Evolutionary conservation across 2,113 vertebrate genomes (phyloP), one percentile per base, ranked within the genome.

Genomic region (Oreochromis niloticus): DNA sequence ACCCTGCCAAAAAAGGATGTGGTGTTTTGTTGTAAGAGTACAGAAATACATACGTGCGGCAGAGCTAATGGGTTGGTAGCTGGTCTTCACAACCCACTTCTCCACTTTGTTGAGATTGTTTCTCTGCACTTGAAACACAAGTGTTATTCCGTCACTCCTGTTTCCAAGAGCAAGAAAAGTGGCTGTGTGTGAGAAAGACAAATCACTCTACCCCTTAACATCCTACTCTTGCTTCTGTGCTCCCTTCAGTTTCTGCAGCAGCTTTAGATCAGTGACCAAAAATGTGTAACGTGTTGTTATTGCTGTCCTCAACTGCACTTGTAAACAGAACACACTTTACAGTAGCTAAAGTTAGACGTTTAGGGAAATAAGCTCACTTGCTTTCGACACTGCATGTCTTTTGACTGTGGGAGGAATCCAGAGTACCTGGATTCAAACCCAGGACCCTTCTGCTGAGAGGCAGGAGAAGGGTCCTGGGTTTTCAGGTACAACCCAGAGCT

Each of bases 11-110:
- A n/a, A 78, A 50, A 30, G 55, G 19, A 10, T 24, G 17, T 24
- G 17, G 14, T 27, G 80, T 73, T 27, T 17, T 59, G 63, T 71
- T 84, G 46, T 81, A 82, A 83, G 79, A 87, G 81, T 73, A 17
- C 16, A 4, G 13, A n/a, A 39, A 48, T 32, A 12, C 4, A 30
- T n/a, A n/a, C 16, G 19, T 17, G 27, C 27, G 34, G 61, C 68
- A 61, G 61, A 90, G 82, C 56, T 68, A 39, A 50, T 39, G 88
- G 92, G 91, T 93, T 92, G 93, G 83, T 86, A 92, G 92, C 94
- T 92, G 94, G 93, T 92, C 95, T 94, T 87, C 83, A 63, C 88
- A 92, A 87, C 92, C 89, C 88, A 80, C 46, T 46, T 66, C 87
- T 86, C 90, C 13, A 16, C 12, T 87, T 73, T 61, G 19, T 78